A percentile compares a stretch with the other conserved stretches of the same genome.
Evolutionary conservation across 1,140 invertebrate genomes (phyloP).

Genomic region (Tetragnatha versicolor): DNA sequence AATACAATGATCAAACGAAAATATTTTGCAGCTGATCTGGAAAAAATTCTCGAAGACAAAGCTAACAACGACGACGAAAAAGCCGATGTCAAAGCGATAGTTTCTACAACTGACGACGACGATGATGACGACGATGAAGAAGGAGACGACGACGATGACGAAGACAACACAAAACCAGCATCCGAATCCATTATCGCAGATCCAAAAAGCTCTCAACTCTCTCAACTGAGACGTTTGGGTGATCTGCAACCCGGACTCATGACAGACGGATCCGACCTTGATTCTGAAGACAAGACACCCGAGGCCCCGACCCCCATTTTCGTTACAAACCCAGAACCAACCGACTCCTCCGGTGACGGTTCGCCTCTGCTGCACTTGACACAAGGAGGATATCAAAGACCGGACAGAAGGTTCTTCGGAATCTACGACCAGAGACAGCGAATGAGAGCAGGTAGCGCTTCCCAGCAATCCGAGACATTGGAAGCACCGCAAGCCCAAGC

Average conservation of each 20-base stretch:
- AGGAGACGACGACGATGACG: background rate
- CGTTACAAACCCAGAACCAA: background rate
- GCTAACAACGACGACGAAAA: background rate
- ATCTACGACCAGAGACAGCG: background rate
- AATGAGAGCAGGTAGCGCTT: background rate
- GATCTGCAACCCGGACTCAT: constrained; percentile 4
- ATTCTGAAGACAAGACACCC: background rate
- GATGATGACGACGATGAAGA: background rate
- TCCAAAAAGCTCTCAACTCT: too few species aligned
- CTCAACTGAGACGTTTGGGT: constrained; percentile 10
- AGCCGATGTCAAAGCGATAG: background rate
- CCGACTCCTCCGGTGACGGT: background rate
- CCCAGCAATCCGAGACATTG: constrained; percentile 12
- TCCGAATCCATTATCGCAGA: background rate
- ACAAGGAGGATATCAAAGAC: constrained; percentile 29
- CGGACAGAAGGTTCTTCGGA: background rate
- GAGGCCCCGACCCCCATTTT: background rate
- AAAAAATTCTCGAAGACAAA: background rate
- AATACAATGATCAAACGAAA: too few species aligned
- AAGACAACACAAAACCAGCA: background rate
- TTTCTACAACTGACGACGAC: background rate
- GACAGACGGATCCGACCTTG: background rate
- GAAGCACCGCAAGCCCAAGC: background rate
- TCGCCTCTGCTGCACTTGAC: constrained; percentile 29
- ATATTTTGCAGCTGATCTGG: background rate